These are phyloP conservation scores for Eupithecia inturbata DNA, from an alignment of 2,888 invertebrate genomes.

Conservation along the genomic window DNA sequence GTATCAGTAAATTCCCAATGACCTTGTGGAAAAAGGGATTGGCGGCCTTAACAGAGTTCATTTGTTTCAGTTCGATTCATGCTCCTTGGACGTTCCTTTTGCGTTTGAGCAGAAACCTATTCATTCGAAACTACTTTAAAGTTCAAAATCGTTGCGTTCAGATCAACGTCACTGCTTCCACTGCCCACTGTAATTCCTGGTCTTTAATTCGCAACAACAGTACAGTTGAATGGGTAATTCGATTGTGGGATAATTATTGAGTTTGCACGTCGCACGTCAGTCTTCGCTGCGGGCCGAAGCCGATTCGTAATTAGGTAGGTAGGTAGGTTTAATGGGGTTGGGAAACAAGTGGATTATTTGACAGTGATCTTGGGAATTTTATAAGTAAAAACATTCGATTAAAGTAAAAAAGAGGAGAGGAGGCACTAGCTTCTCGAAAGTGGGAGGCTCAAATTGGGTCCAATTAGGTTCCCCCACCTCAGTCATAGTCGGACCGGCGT, in stretches of 20 bases:
- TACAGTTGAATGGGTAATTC: conserved; percentile 36
- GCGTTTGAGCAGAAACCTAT: background rate
- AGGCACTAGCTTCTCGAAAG: no score
- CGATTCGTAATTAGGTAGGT: conserved; percentile 47
- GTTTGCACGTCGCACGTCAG: conserved; percentile 72
- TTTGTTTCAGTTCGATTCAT: no score
- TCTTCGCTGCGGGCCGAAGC: conserved; percentile 44
- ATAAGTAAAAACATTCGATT: background rate
- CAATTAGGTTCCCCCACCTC: no score
- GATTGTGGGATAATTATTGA: conserved; percentile 59
- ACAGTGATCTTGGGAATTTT: background rate
- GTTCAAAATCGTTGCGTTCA: background rate
- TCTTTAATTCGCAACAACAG: conserved; percentile 5
- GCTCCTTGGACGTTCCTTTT: no score
- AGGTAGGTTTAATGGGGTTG: conserved; percentile 33
- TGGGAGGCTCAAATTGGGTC: no score
- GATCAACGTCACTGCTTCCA: conserved; percentile 5
- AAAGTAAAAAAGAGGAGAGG: no score
- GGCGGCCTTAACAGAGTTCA: no score
- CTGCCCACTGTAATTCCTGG: conserved; percentile 11
- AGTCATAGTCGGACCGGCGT: no score
- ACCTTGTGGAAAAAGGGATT: no score
- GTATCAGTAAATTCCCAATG: no score
- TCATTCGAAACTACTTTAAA: background rate
- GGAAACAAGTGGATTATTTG: background rate